Percentiles rank a stretch among this genome's conserved stretches.
phyloP scores from a whole-genome alignment of 2,797 vertebrate species.

The Podarcis lilfordi region DNA sequence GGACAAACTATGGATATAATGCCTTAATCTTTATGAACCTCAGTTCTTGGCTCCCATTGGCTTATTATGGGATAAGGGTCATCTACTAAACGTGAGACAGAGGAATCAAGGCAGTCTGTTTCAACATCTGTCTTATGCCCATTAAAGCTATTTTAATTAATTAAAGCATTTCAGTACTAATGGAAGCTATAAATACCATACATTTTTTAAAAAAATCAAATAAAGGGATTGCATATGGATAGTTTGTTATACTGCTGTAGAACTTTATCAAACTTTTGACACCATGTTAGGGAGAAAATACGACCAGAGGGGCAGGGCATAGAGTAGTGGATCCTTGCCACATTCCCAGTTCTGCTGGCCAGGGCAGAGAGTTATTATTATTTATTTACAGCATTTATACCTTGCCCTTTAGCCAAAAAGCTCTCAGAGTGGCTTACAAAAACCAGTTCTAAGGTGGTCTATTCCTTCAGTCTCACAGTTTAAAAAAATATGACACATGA shows the following conservation, averaged over 20 bases:
- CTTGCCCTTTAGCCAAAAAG: too few species aligned
- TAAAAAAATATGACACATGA: too few species aligned
- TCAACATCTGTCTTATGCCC: background rate
- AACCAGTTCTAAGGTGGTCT: too few species aligned
- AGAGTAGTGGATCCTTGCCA: too few species aligned
- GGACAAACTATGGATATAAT: background rate
- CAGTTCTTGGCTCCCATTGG: background rate
- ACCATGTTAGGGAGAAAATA: too few species aligned
- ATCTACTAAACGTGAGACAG: background rate
- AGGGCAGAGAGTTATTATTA: too few species aligned
- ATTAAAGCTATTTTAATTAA: background rate
- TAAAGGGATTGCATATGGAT: background rate
- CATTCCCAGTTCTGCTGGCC: too few species aligned
- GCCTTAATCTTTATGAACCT: background rate
- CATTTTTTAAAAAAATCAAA: background rate
- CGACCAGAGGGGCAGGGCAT: too few species aligned
- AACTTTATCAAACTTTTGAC: too few species aligned
- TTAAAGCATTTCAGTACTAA: background rate
- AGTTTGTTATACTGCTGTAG: background rate
- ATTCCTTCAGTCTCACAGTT: too few species aligned
- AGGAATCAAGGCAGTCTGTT: background rate
- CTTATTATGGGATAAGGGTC: background rate
- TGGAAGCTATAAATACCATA: background rate
- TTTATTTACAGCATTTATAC: too few species aligned
- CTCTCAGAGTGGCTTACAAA: too few species aligned